phyloP scores from a whole-genome alignment of 2,888 invertebrate genomes.

The Allolobophora icterica region DNA sequence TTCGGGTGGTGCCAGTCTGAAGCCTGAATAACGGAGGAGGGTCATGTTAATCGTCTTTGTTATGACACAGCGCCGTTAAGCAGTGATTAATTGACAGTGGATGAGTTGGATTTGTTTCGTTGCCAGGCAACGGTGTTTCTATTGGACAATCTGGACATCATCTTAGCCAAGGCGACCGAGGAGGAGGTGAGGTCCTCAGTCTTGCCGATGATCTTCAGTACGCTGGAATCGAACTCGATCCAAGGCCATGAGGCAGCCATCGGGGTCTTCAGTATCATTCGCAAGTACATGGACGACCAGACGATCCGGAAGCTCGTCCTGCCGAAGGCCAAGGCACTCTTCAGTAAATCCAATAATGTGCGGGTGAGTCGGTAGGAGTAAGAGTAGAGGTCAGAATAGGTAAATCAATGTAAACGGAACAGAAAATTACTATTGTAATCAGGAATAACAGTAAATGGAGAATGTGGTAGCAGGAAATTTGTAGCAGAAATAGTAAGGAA shows the following conservation, averaged over 20 bases:
- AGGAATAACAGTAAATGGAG: no score
- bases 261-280: conserved; percentile 83
- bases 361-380: conserved; percentile 51
- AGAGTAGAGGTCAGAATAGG: neutral
- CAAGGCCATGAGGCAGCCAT: conserved; percentile 92
- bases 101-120: no score
- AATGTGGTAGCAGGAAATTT: no score
- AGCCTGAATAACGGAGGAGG: no score
- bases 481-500: no score
- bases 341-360: conserved; percentile 69
- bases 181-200: conserved; percentile 82
- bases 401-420: no score
- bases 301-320: conserved; percentile 81
- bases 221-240: conserved; percentile 85
- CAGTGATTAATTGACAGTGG: neutral
- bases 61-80: no score
- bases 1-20: no score
- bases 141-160: conserved; percentile 85
- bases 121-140: conserved; percentile 81
- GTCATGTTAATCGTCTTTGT: no score
- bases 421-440: no score
- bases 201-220: conserved; percentile 82
- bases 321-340: conserved; percentile 77
- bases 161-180: conserved; percentile 83
- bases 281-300: conserved; percentile 82